Conservation (phyloP, 92 coral and sea anemone genomes). For the Epizoanthus scotinus region DNA sequence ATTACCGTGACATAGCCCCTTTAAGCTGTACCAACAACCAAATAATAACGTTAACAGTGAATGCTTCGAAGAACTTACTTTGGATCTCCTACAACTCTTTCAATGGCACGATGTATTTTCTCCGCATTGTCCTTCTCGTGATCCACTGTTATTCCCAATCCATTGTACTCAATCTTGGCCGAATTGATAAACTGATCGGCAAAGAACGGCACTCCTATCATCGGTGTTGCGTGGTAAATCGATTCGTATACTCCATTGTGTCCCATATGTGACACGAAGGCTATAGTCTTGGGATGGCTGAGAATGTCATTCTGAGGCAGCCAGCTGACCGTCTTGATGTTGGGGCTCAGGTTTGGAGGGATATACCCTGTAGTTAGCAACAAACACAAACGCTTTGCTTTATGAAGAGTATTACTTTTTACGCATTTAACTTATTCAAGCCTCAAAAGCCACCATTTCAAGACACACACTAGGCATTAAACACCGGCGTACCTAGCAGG, state of each 20-base stretch:
- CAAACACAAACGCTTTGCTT: too few relatives aligned
- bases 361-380: not conserved
- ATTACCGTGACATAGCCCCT: too few relatives aligned
- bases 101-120: not conserved
- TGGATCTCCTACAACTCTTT: not conserved
- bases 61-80: not conserved
- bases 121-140: conserved; percentile 39
- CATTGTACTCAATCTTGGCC: conserved; percentile 14
- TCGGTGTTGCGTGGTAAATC: conserved; percentile 56
- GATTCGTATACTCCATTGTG: conserved; percentile 52
- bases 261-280: conserved; percentile 54
- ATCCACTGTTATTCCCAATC: conserved; percentile 31
- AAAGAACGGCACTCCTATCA: conserved; percentile 52
- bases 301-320: conserved; percentile 62
- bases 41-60: too few relatives aligned
- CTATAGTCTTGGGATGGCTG: conserved; percentile 48
- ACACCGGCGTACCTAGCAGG: too few relatives aligned
- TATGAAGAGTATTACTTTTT: too few relatives aligned
- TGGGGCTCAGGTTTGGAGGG: conserved; percentile 14
- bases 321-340: conserved; percentile 53
- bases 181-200: conserved; percentile 60
- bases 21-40: too few relatives aligned
- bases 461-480: too few relatives aligned
- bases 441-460: too few relatives aligned
- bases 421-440: too few relatives aligned